Evolutionary conservation across 53 echinoderm and acorn worm species (phyloP).

Genomic region (Henricia sp.): DNA sequence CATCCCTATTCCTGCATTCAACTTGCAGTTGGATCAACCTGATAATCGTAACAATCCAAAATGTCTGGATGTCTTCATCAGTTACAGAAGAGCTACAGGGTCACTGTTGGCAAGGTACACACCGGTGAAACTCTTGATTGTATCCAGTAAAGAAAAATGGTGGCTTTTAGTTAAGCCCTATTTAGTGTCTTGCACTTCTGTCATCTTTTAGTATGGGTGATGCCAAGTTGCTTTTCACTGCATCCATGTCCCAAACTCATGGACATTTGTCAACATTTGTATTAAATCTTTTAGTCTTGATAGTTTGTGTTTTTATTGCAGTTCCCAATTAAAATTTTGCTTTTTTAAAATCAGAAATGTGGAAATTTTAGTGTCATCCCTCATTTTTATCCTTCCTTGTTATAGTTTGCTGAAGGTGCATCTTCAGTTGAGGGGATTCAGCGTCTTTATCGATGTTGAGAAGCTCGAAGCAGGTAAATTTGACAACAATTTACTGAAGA

Average conservation of each 20-base stretch:
- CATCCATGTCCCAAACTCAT: no score
- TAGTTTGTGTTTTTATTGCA: not conserved
- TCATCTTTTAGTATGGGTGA: no score
- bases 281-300: no score
- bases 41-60: constrained; percentile 70
- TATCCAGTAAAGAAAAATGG: no score
- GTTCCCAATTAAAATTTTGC: not conserved
- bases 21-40: constrained; percentile 61
- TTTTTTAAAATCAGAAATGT: not conserved
- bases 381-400: not conserved
- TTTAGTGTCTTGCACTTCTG: no score
- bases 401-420: constrained; percentile 96
- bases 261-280: no score
- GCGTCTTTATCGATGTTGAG: constrained; percentile 99
- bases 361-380: not conserved
- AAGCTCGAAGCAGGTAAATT: constrained; percentile 99
- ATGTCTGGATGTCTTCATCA: constrained; percentile 94
- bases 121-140: not conserved
- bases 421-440: constrained; percentile 93
- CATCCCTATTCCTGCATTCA: constrained; percentile 35
- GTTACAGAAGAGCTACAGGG: constrained; percentile 96
- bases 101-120: constrained; percentile 93
- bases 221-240: no score
- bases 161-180: no score
- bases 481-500: constrained; percentile 98